phyloP scores from a whole-genome alignment of 2,888 invertebrate genomes.

The Drosophila robusta region DNA sequence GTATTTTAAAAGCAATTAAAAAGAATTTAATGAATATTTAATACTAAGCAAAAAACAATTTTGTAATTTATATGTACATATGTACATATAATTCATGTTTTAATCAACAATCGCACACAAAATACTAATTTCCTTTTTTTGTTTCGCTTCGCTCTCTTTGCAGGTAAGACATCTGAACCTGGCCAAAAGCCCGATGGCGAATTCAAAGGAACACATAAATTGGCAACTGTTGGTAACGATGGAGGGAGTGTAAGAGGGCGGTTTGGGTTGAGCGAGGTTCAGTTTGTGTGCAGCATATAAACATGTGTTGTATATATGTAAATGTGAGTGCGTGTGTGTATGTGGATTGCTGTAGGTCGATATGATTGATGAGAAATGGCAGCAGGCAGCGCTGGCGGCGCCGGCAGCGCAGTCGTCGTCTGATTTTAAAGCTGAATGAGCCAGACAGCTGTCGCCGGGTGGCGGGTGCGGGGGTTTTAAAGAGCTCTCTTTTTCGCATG shows the following conservation, averaged over 20 bases:
- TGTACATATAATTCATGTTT: no score
- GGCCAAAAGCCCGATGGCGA: constrained; percentile 8
- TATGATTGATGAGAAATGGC: constrained; percentile 52
- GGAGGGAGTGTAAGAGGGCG: background rate
- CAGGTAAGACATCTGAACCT: constrained; percentile 65
- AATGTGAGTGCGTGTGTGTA: constrained; percentile 3
- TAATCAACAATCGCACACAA: constrained; percentile 10
- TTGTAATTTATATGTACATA: background rate
- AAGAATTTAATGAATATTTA: no score
- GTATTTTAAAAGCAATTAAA: no score
- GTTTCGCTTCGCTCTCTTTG: constrained; percentile 33
- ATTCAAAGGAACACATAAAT: constrained; percentile 37
- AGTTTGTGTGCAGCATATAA: constrained; percentile 3
- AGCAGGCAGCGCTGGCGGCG: constrained; percentile 1
- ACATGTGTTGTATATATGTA: background rate
- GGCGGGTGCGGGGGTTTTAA: constrained; percentile 35
- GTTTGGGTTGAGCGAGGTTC: constrained; percentile 12
- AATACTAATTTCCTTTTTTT: constrained; percentile 5
- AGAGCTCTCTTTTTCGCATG: constrained; percentile 29
- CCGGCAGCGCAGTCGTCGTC: constrained; percentile 12
- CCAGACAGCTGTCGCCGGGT: constrained; percentile 14
- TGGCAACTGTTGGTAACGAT: constrained; percentile 23
- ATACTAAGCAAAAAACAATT: background rate
- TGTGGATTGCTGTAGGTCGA: constrained; percentile 55
- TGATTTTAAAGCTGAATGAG: constrained; percentile 55